Evolutionary conservation across 1,140 invertebrate genomes (phyloP).

Genomic region (Rhopalosiphum maidis): DNA sequence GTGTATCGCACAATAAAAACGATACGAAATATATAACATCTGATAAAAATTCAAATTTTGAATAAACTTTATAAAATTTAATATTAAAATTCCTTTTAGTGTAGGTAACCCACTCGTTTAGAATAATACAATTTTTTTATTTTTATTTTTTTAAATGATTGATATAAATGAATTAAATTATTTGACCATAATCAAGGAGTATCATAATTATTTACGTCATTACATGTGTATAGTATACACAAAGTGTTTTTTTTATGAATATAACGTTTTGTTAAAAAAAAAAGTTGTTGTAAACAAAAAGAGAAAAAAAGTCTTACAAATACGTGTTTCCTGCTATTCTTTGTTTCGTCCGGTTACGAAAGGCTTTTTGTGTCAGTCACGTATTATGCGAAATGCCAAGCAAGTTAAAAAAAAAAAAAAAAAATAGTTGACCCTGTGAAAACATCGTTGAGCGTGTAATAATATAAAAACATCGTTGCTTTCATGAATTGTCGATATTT

Average conservation of each 20-base stretch:
- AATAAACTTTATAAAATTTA: background rate
- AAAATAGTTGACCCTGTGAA: conserved; percentile 27
- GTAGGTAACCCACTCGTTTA: background rate
- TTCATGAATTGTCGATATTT: background rate
- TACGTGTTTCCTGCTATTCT: conserved; percentile 28
- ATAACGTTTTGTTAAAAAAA: conserved; percentile 11
- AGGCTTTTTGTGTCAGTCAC: conserved; percentile 45
- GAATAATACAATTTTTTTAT: background rate
- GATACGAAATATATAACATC: background rate
- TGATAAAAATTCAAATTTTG: background rate
- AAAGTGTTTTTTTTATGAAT: background rate
- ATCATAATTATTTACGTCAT: background rate
- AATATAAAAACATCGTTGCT: conserved; percentile 11
- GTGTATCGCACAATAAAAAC: too few species aligned
- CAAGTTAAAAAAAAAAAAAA: conserved; percentile 23
- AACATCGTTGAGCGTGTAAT: conserved; percentile 24
- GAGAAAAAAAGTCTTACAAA: conserved; percentile 18
- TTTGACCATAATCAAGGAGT: background rate
- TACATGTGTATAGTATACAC: background rate
- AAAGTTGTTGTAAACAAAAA: conserved; percentile 4
- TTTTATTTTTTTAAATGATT: background rate
- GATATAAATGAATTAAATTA: background rate
- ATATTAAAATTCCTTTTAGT: background rate
- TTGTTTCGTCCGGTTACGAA: conserved; percentile 26
- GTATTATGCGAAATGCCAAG: conserved; percentile 32